Evolutionary conservation across 2,888 invertebrate genomes (phyloP).

Genomic region (Philereme vetulata): DNA sequence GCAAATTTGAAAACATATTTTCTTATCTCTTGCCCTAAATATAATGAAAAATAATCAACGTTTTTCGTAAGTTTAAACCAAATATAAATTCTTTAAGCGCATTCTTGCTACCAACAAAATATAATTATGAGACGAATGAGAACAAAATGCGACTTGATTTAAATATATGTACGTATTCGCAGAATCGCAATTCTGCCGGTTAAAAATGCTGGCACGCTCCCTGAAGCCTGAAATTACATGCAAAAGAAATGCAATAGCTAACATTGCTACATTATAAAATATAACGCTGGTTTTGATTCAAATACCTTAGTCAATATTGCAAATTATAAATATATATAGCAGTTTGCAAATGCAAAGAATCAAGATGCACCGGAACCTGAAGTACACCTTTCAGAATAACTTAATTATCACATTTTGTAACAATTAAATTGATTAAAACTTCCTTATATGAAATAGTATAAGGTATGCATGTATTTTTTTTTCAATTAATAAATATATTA

Average conservation of each 20-base stretch:
- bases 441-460: no score
- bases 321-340: no score
- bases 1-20: no score
- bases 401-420: no score
- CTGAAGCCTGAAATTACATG: slow-evolving; percentile 62
- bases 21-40: background rate
- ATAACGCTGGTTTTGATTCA: background rate
- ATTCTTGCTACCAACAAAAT: slow-evolving; percentile 60
- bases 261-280: background rate
- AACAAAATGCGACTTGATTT: slow-evolving; percentile 58
- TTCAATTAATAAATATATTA: no score
- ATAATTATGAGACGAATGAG: slow-evolving; percentile 78
- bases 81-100: slow-evolving; percentile 49
- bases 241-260: slow-evolving; percentile 52
- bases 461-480: no score
- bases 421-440: no score
- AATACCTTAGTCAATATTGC: no score
- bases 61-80: slow-evolving; percentile 3
- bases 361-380: no score
- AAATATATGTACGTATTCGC: slow-evolving; percentile 40
- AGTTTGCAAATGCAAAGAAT: no score
- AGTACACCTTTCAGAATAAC: no score
- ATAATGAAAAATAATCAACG: background rate
- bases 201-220: slow-evolving; percentile 64
- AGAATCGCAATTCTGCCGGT: slow-evolving; percentile 44